Evolutionary conservation across 1,140 invertebrate genomes (phyloP).

Genomic region (Sinella curviseta): DNA sequence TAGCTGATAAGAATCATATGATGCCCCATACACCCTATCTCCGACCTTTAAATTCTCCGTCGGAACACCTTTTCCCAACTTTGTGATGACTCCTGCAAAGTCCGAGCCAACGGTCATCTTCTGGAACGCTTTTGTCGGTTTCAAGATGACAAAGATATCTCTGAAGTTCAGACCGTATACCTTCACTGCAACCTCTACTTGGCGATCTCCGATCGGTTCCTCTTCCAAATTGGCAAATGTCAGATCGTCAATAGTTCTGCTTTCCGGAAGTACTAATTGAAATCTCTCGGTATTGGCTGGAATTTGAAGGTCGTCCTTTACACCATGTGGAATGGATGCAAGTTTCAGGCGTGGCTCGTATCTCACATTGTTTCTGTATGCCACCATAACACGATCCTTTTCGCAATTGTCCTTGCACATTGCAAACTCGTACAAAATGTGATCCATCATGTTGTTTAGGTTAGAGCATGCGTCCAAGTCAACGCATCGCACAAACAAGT

Average conservation of each 20-base stretch:
- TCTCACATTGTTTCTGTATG: too few relatives aligned
- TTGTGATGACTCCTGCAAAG: background rate
- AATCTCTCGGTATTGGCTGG: too few relatives aligned
- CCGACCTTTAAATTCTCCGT: background rate
- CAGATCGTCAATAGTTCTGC: background rate
- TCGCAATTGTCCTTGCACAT: too few relatives aligned
- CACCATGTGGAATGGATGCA: too few relatives aligned
- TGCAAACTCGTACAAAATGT: too few relatives aligned
- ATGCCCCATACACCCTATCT: background rate
- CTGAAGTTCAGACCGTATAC: background rate
- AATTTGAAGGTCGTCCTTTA: too few relatives aligned
- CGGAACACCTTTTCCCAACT: background rate
- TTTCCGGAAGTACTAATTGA: background rate
- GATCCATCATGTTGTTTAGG: too few relatives aligned
- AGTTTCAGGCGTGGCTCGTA: too few relatives aligned
- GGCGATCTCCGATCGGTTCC: background rate
- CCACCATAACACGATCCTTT: too few relatives aligned
- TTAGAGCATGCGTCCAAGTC: too few relatives aligned
- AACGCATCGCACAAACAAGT: too few relatives aligned
- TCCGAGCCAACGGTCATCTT: background rate
- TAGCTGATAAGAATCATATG: background rate
- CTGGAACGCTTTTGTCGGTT: background rate
- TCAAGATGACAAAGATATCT: background rate
- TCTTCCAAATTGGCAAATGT: background rate
- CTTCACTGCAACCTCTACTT: background rate